Conservation (phyloP, 2,797 vertebrate species). For the Ceyx erithaca region DNA sequence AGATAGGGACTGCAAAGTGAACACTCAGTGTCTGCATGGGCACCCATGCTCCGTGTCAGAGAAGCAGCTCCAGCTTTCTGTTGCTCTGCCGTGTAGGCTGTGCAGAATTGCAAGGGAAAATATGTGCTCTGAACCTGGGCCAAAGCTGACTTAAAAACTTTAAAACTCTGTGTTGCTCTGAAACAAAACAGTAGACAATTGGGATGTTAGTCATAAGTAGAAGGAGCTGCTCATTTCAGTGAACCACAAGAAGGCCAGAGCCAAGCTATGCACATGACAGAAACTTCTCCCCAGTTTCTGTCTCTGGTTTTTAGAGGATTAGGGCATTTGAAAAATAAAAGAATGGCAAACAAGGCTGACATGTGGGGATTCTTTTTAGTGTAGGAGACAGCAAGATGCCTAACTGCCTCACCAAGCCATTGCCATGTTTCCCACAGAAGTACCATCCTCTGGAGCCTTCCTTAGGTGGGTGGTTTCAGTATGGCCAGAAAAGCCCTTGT, state of each 20-base stretch:
- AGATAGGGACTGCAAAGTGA: neutral
- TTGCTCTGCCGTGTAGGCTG: neutral
- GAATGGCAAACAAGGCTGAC: neutral
- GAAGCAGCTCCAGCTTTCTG: neutral
- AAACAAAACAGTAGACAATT: neutral
- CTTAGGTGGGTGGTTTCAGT: neutral
- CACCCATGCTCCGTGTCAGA: neutral
- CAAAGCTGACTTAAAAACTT: conserved; percentile 5
- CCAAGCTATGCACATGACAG: neutral
- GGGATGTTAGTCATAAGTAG: neutral
- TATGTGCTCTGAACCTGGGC: neutral
- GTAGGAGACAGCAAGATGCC: neutral
- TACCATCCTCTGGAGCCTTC: neutral
- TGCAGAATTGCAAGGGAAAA: neutral
- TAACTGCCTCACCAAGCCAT: neutral
- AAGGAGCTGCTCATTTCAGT: neutral
- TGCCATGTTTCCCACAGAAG: neutral
- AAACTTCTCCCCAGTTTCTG: neutral
- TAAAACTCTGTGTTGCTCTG: neutral
- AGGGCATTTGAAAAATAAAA: neutral
- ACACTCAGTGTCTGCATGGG: neutral
- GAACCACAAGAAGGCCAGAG: neutral
- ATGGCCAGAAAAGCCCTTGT: neutral
- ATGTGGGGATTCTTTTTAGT: neutral
- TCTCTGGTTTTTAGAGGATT: neutral